Evolutionary conservation across 2,888 invertebrate genomes (phyloP).

Genomic region (Drosophila mayaguana): DNA sequence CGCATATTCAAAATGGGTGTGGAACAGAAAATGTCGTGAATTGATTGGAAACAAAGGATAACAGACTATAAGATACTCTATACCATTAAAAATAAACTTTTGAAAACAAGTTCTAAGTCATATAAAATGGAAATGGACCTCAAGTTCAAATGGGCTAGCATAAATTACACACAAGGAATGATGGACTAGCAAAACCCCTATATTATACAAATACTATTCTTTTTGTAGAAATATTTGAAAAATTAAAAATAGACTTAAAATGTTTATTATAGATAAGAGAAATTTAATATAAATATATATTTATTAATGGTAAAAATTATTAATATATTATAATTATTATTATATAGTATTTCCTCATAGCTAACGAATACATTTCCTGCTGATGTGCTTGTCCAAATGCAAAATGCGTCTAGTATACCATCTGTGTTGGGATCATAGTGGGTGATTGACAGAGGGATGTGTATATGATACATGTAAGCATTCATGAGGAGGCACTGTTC

Average conservation of each 20-base stretch:
- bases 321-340: too few species aligned
- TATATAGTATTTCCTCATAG: neutral
- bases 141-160: too few species aligned
- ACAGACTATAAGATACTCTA: neutral
- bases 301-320: too few species aligned
- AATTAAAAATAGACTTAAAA: too few species aligned
- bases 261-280: too few species aligned
- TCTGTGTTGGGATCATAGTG: constrained; percentile 4
- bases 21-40: too few species aligned
- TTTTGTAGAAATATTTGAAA: too few species aligned
- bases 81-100: neutral
- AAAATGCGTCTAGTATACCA: neutral
- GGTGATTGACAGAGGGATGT: constrained; percentile 31
- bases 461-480: neutral
- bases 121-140: too few species aligned
- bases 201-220: too few species aligned
- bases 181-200: neutral
- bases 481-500: constrained; percentile 7
- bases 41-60: neutral
- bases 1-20: too few species aligned
- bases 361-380: neutral
- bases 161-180: neutral
- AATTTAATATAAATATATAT: too few species aligned
- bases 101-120: too few species aligned
- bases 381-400: neutral